Evolutionary conservation across 2,888 invertebrate genomes (phyloP).

Genomic region (Ischnura elegans): DNA sequence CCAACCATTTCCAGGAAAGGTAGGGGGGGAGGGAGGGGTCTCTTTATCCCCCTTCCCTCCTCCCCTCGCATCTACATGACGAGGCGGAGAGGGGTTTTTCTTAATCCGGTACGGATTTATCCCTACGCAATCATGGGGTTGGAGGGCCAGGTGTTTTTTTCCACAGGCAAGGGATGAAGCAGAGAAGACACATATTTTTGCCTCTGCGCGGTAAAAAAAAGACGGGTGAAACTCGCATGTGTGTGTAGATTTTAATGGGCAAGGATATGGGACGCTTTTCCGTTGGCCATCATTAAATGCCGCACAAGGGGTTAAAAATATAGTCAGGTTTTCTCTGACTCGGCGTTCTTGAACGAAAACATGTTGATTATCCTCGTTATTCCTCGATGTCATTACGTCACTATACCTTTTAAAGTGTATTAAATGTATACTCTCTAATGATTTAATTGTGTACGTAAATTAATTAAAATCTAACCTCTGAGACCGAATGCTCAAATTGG

Average conservation of each 20-base stretch:
- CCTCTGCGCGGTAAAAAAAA: neutral
- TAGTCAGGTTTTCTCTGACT: neutral
- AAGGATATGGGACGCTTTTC: neutral
- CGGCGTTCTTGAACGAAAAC: neutral
- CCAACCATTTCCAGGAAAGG: neutral
- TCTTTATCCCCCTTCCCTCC: neutral
- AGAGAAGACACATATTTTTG: neutral
- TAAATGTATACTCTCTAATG: too few relatives aligned
- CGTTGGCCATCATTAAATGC: neutral
- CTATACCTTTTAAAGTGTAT: too few relatives aligned
- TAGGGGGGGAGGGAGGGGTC: neutral
- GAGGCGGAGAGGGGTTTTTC: neutral
- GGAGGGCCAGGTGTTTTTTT: neutral
- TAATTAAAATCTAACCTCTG: too few relatives aligned
- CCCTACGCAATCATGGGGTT: neutral
- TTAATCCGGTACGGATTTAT: neutral
- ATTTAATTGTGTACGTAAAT: too few relatives aligned
- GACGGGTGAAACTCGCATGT: neutral
- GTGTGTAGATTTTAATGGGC: slow-evolving; percentile 8
- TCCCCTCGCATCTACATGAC: neutral
- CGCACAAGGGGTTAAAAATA: neutral
- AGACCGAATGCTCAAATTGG: too few relatives aligned
- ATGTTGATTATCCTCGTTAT: too few relatives aligned
- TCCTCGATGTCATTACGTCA: too few relatives aligned
- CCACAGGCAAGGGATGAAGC: neutral